Evolutionary conservation across 2,888 invertebrate species (phyloP).

Genomic region (Thera obeliscata): DNA sequence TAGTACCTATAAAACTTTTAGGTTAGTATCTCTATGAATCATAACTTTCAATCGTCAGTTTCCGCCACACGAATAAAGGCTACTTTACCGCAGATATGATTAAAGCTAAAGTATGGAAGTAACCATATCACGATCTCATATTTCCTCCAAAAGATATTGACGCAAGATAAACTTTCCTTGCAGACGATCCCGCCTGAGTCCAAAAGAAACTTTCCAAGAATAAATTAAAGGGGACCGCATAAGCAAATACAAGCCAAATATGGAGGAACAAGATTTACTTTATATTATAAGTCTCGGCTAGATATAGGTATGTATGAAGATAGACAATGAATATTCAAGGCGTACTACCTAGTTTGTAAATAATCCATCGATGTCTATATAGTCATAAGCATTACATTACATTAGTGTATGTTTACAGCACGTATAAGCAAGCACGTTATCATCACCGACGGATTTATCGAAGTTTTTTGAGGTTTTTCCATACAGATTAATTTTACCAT

Average conservation of each 20-base stretch:
- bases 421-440: not conserved
- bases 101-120: slow-evolving; percentile 46
- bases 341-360: slow-evolving; percentile 30
- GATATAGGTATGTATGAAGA: slow-evolving; percentile 6
- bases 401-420: slow-evolving; percentile 9
- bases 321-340: slow-evolving; percentile 49
- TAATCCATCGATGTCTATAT: no score
- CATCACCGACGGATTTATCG: no score
- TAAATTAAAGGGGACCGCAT: slow-evolving; percentile 55
- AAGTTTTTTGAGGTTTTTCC: no score
- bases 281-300: slow-evolving; percentile 44
- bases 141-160: slow-evolving; percentile 53
- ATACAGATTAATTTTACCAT: no score
- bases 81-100: slow-evolving; percentile 32
- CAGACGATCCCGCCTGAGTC: slow-evolving; percentile 44
- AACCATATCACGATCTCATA: slow-evolving; percentile 46
- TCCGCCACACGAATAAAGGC: not conserved
- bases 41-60: slow-evolving; percentile 1
- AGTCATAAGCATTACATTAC: no score
- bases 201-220: slow-evolving; percentile 54
- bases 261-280: slow-evolving; percentile 56
- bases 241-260: slow-evolving; percentile 57
- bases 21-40: not conserved
- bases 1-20: no score
- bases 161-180: slow-evolving; percentile 55